Conservation (phyloP, 2,113 vertebrate species). For the Acrocephalus kingi region DNA sequence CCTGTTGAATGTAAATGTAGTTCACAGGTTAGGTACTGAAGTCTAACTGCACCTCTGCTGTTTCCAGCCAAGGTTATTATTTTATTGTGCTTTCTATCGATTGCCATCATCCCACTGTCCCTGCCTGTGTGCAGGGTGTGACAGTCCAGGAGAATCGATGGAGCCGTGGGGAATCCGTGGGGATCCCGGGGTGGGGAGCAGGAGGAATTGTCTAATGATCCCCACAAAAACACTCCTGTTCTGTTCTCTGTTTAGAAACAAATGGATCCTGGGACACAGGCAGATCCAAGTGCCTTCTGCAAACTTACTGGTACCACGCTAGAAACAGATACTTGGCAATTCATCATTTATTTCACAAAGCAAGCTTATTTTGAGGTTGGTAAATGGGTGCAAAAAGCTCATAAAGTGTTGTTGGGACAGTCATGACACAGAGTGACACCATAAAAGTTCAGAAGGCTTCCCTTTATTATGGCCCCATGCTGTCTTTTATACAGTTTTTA, state of each 20-base stretch:
- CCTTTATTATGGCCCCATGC: too few species aligned
- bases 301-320: background rate
- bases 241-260: background rate
- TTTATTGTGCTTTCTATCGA: background rate
- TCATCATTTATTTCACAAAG: background rate
- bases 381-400: rapidly evolving
- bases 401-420: too few species aligned
- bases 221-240: background rate
- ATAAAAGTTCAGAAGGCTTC: too few species aligned
- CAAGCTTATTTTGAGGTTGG: background rate
- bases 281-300: background rate
- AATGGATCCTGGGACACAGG: background rate
- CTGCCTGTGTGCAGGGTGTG: background rate
- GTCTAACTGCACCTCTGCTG: background rate
- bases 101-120: background rate
- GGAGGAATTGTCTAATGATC: background rate
- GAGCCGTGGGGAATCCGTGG: background rate
- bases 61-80: background rate
- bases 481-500: too few species aligned
- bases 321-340: background rate
- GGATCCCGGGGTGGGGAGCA: background rate
- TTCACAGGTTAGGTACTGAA: background rate
- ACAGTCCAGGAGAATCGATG: background rate
- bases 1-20: background rate
- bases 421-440: too few species aligned